Evolutionary conservation across 2,888 invertebrate genomes (phyloP), one percentile per base, ranked within the genome.

Genomic region (Agonum fuliginosum): DNA sequence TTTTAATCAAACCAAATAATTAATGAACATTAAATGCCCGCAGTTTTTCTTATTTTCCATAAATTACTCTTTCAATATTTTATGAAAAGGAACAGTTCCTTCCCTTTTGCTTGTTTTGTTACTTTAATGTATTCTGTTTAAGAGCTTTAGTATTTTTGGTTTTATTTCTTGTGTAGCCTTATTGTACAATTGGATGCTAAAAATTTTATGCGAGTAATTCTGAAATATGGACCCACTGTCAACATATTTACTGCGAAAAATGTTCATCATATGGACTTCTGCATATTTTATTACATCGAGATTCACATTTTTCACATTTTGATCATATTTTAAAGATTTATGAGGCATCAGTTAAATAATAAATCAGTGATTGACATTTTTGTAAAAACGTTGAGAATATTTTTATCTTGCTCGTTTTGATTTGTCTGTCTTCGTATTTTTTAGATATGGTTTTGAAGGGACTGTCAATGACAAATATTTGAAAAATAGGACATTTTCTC

Each of bases 211-310:
- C 54, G 54, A 19, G 12, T 54, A 24, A 54, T 54, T 54, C 54
- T 54, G 24, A 54, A 24, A 54, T 54, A 54, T 54, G 54, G 54
- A 54, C 24, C 54, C 54, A 54, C 8, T 54, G 24, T 54, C 54
- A 54, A 24, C 24, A 54, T 24, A 54, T 54, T 54, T 54, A 20
- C 54, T 22, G 43, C 43, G 43, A 14, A 43, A 43, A 43, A 43
- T 43, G 54, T 54, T 54, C 24, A 54, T 54, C 54, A 54, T 54
- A 24, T 54, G 54, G 54, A n/a, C 10, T 24, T 20, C 22, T 54
- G 54, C 54, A 19, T 46, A 24, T 54, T 24, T 54, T 24, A 54
- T 54, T 54, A 22, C 20, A n/a, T 22, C 12, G 10, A 24, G n/a
- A 8, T 12, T 54, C 54, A 12, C 54, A 54, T 54, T 37, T 37